Conservation (phyloP, 23 tunicate genomes). For the Oikopleura vanhoeffeni region DNA sequence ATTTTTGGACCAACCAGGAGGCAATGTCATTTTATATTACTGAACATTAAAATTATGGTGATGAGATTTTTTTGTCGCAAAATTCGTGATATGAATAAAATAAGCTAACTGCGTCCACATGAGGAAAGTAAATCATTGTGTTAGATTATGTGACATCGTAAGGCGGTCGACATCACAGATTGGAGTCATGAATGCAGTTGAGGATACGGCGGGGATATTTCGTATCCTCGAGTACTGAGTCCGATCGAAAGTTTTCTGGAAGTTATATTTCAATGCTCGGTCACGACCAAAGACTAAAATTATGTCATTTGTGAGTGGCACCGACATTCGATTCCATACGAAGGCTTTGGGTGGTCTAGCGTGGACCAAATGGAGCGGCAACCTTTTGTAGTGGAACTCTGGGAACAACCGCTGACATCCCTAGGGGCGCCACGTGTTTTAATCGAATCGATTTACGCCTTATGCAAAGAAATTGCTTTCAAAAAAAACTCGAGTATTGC, state of each 20-base stretch:
- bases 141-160: conserved; percentile 74
- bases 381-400: conserved; percentile 76
- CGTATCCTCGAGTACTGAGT: neutral
- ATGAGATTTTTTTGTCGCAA: no score
- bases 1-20: no score
- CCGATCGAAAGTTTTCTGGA: neutral
- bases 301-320: conserved; percentile 91
- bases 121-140: no score
- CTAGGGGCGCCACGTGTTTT: conserved; percentile 92
- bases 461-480: conserved; percentile 24
- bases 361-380: conserved; percentile 95
- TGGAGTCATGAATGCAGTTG: conserved; percentile 90
- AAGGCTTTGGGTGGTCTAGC: conserved; percentile 64
- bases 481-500: conserved; percentile 77
- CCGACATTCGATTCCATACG: conserved; percentile 84
- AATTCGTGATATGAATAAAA: no score
- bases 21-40: no score
- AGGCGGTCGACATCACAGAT: conserved; percentile 65
- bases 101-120: no score
- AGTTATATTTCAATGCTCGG: conserved; percentile 34
- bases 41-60: no score
- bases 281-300: conserved; percentile 57
- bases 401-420: conserved; percentile 55
- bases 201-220: conserved; percentile 5
- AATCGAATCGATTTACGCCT: conserved; percentile 81